Percentiles rank a stretch among this genome's conserved stretches.
Conservation (phyloP, 1,140 invertebrate species). For the Lordiphosa mommai region DNA sequence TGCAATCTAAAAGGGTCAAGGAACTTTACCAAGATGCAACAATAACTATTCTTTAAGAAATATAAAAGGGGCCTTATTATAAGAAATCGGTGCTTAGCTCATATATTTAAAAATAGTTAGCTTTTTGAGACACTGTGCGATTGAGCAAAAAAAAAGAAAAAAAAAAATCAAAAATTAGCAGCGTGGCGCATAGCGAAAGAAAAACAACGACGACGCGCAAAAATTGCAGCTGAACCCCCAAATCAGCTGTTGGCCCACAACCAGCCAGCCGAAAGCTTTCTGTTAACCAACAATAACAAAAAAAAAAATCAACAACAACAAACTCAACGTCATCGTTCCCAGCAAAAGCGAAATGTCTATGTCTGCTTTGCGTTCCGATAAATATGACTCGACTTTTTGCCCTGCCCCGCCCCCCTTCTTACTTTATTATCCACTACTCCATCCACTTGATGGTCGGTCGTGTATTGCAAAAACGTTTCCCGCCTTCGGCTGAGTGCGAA, state of each 20-base stretch:
- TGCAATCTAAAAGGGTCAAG: too few relatives aligned
- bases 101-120: too few relatives aligned
- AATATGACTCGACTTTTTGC: slow-evolving; percentile 17
- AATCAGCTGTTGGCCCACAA: slow-evolving; percentile 39
- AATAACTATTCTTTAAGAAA: too few relatives aligned
- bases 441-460: neutral
- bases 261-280: slow-evolving; percentile 3
- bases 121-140: neutral
- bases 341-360: neutral
- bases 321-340: slow-evolving; percentile 16
- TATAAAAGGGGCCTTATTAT: too few relatives aligned
- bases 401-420: slow-evolving; percentile 1
- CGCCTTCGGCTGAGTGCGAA: slow-evolving; percentile 58
- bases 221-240: neutral
- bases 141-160: neutral
- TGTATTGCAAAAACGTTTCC: slow-evolving; percentile 41
- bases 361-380: slow-evolving; percentile 26
- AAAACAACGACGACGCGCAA: neutral
- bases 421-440: neutral
- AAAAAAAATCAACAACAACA: slow-evolving; percentile 4
- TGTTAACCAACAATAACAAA: neutral
- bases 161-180: too few relatives aligned
- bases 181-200: neutral
- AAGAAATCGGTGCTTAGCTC: too few relatives aligned
- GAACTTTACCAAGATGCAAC: too few relatives aligned